Evolutionary conservation across 2,888 invertebrate species (phyloP).

Genomic region (Temnothorax unifasciatus): DNA sequence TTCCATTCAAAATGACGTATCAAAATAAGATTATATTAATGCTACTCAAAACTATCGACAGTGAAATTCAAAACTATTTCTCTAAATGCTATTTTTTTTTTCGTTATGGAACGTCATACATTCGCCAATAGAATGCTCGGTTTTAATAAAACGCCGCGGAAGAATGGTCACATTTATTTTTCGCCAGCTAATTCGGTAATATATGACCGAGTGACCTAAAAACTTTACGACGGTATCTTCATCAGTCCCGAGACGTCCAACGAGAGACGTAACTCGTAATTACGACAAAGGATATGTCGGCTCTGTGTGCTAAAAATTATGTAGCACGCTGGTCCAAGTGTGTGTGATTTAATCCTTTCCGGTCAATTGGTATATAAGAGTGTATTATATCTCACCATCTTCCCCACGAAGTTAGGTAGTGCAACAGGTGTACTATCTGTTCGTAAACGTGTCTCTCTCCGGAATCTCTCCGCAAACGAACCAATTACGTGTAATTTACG

Average conservation of each 20-base stretch:
- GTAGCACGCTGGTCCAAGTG: not conserved
- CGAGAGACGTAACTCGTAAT: constrained; percentile 28
- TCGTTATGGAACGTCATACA: not conserved
- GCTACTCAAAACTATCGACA: not conserved
- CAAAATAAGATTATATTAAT: not conserved
- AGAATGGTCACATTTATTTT: constrained; percentile 56
- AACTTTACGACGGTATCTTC: constrained; percentile 39
- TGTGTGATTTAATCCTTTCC: constrained; percentile 9
- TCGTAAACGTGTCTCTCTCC: constrained; percentile 5
- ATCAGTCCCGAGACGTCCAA: constrained; percentile 28
- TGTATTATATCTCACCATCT: not conserved
- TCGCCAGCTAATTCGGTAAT: constrained; percentile 61
- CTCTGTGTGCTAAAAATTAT: constrained; percentile 3
- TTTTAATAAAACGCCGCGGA: constrained; percentile 47
- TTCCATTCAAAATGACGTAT: not conserved
- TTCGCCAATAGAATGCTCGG: constrained; percentile 13
- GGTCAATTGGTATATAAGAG: not conserved
- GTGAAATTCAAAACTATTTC: not conserved
- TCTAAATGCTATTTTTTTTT: not conserved
- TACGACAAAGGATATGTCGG: constrained; percentile 36
- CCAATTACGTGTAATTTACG: constrained; percentile 7
- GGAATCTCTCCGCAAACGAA: not conserved
- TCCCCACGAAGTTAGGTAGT: not conserved
- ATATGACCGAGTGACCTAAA: constrained; percentile 62
- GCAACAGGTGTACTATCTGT: constrained; percentile 29